These are phyloP conservation scores for Onychomys arenicola DNA, from an alignment of 2,797 vertebrate species.

Conservation along the genomic window DNA sequence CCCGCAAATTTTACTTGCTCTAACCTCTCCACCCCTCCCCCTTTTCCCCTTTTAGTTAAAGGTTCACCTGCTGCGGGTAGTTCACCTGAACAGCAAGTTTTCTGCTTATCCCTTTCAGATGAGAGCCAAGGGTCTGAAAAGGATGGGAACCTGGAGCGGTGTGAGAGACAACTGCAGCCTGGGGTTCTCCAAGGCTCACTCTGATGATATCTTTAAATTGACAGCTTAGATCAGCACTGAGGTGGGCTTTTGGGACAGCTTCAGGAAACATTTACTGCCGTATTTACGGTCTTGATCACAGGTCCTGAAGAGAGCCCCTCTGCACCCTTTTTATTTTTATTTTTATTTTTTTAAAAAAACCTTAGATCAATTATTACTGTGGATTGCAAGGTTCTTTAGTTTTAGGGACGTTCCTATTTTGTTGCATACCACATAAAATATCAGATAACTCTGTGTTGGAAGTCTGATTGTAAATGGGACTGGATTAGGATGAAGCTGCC, in stretches of 20 bases:
- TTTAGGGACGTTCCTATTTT: background rate
- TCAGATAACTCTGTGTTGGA: background rate
- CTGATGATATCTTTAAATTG: background rate
- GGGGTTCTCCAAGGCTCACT: background rate
- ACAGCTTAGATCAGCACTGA: background rate
- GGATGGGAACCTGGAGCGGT: background rate
- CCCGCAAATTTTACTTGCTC: background rate
- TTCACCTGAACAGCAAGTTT: background rate
- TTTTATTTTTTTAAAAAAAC: too few species aligned
- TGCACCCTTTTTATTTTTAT: too few species aligned
- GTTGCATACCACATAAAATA: background rate
- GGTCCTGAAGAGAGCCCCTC: background rate
- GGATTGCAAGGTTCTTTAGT: background rate
- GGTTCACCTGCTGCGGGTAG: background rate
- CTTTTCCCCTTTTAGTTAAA: background rate
- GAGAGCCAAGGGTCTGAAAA: background rate
- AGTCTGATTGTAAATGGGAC: slow-evolving; percentile 76
- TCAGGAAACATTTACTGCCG: background rate
- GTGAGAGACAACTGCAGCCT: background rate
- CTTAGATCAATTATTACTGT: background rate
- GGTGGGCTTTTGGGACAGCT: background rate
- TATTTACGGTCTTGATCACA: background rate
- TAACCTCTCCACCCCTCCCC: background rate
- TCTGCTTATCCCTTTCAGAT: background rate
- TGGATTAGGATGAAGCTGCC: slow-evolving; percentile 7